Evolutionary conservation across 2,113 vertebrate species (phyloP).

Genomic region (Mustela nigripes): DNA sequence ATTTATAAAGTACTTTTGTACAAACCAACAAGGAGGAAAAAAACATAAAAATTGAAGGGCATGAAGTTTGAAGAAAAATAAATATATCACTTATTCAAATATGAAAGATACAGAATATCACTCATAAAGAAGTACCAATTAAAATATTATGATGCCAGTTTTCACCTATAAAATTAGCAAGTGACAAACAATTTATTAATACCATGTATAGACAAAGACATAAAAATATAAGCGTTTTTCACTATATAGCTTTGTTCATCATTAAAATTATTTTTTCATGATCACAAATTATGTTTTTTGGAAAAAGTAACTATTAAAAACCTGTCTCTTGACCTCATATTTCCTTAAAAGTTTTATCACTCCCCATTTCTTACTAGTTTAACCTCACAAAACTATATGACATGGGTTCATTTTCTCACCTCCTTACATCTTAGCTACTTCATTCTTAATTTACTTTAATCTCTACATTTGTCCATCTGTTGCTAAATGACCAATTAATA

Average conservation of each 20-base stretch:
- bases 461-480: neutral
- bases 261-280: neutral
- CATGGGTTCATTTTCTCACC: neutral
- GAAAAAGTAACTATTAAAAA: neutral
- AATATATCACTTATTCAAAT: neutral
- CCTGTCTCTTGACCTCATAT: neutral
- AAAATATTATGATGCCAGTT: neutral
- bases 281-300: neutral
- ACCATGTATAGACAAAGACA: neutral
- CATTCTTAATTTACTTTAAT: neutral
- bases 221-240: neutral
- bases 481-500: slow-evolving; percentile 13
- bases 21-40: neutral
- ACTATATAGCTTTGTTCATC: neutral
- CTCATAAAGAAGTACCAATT: neutral
- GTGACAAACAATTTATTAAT: neutral
- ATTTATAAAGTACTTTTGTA: neutral
- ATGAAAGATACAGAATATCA: neutral
- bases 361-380: neutral
- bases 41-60: neutral
- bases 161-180: neutral
- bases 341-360: neutral
- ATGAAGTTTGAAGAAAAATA: neutral
- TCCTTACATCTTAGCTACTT: neutral
- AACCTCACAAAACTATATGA: neutral